Percentiles rank a stretch among this genome's conserved stretches.
These are phyloP conservation scores for Hypotaenidia okinawae DNA, from an alignment of 2,797 vertebrate species.

Conservation along the genomic window DNA sequence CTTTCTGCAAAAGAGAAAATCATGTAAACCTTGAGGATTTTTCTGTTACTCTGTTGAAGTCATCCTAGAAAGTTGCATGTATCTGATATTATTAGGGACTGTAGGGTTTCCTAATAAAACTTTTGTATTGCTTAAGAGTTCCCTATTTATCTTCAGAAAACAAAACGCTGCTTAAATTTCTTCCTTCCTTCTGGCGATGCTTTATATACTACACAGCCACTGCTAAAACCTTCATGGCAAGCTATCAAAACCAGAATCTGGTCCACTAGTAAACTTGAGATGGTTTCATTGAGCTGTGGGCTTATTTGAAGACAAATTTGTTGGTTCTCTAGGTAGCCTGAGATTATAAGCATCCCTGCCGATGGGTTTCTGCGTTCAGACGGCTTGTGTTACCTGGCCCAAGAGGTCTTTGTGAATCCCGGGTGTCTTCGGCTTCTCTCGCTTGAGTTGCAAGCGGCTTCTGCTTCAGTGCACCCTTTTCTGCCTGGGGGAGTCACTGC, in stretches of 20 bases:
- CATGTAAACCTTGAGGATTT: background rate
- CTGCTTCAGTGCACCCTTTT: conserved; percentile 67
- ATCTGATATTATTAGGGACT: background rate
- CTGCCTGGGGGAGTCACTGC: conserved; percentile 34
- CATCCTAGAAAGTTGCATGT: background rate
- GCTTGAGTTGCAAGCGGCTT: conserved; percentile 62
- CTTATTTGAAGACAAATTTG: conserved; percentile 48
- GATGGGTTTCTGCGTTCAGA: conserved; percentile 47
- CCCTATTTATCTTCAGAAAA: conserved; percentile 6
- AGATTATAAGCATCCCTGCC: conserved; percentile 25
- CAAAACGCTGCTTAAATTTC: background rate
- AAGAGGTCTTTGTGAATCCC: conserved; percentile 11
- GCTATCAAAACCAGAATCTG: conserved; percentile 28
- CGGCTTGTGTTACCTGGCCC: conserved; percentile 37
- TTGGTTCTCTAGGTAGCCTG: conserved; percentile 29
- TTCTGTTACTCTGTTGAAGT: background rate
- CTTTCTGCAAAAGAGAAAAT: background rate
- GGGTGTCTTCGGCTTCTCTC: conserved; percentile 63
- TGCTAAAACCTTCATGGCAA: conserved; percentile 37
- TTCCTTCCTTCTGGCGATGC: background rate
- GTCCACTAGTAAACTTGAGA: conserved; percentile 37
- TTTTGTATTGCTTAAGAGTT: background rate
- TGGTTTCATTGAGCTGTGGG: conserved; percentile 44
- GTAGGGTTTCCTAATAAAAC: background rate
- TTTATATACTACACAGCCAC: background rate